phyloP scores from a whole-genome alignment of 2,797 vertebrate genomes.

The Agapornis canus region DNA sequence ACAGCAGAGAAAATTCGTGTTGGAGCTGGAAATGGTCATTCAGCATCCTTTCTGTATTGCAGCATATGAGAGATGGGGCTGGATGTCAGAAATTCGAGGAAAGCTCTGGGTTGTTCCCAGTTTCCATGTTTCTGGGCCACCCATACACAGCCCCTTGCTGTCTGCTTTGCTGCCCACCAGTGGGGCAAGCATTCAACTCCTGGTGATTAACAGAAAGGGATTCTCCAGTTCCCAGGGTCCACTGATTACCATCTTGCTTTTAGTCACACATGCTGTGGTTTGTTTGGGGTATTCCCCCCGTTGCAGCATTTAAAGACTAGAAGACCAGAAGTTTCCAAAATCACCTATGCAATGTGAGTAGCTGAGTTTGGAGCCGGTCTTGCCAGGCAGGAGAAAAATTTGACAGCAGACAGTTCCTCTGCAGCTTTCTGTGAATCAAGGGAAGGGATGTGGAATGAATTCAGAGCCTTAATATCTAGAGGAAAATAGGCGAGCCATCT shows the following conservation, averaged over 20 bases:
- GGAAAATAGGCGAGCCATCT: slow-evolving; percentile 21
- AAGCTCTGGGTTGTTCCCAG: background rate
- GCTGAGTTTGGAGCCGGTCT: background rate
- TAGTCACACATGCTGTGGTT: background rate
- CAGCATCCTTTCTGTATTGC: background rate
- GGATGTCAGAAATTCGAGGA: background rate
- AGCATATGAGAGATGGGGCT: background rate
- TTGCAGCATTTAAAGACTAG: background rate
- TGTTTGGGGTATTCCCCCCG: background rate
- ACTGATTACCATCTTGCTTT: background rate
- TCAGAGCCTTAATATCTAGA: background rate
- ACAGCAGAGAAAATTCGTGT: background rate
- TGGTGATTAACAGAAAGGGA: background rate
- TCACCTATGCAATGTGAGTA: background rate
- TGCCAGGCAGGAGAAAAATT: background rate
- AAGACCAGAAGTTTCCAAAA: background rate
- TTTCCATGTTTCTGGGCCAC: background rate
- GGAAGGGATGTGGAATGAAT: background rate
- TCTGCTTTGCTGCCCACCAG: background rate
- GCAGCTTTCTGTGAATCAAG: background rate
- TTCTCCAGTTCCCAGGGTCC: background rate
- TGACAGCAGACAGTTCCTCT: background rate
- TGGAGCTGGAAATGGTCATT: background rate
- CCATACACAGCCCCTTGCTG: rapidly evolving
- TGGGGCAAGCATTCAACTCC: background rate